A percentile compares a stretch with the other conserved stretches of the same genome.
Evolutionary conservation across 1,140 invertebrate species (phyloP).

Genomic region (Carcinoscorpius rotundicauda): DNA sequence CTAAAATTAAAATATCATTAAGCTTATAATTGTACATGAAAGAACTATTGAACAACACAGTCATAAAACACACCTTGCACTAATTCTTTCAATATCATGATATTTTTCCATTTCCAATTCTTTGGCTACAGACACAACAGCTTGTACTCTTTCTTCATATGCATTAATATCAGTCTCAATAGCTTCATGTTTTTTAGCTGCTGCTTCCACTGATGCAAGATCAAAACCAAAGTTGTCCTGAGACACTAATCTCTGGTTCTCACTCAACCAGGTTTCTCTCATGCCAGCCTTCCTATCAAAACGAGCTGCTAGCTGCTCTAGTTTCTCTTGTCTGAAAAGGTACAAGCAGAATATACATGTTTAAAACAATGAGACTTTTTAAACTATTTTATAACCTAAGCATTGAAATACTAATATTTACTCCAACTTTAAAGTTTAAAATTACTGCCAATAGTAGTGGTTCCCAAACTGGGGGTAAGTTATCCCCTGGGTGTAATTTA

Average conservation of each 20-base stretch:
- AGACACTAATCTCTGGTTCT: slow-evolving; percentile 95
- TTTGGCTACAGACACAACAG: slow-evolving; percentile 91
- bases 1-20: too few relatives aligned
- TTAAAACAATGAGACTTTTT: too few relatives aligned
- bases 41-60: too few relatives aligned
- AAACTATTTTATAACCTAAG: too few relatives aligned
- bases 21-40: too few relatives aligned
- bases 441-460: too few relatives aligned
- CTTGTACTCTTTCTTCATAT: slow-evolving; percentile 97
- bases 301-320: slow-evolving; percentile 93
- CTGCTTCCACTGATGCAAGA: slow-evolving; percentile 93
- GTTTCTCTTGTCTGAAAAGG: slow-evolving; percentile 76
- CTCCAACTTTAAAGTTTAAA: too few relatives aligned
- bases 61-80: slow-evolving; percentile 32
- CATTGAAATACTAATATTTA: too few relatives aligned
- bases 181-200: slow-evolving; percentile 98
- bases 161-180: slow-evolving; percentile 99
- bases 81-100: slow-evolving; percentile 95
- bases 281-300: slow-evolving; percentile 99
- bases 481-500: too few relatives aligned
- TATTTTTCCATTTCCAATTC: slow-evolving; percentile 96
- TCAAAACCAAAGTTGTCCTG: slow-evolving; percentile 98
- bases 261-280: slow-evolving; percentile 97
- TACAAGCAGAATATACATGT: slow-evolving; percentile 1
- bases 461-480: too few relatives aligned